A percentile compares a stretch with the other conserved stretches of the same genome.
Conservation (phyloP, 2,113 vertebrate species). For the Hippocampus zosterae region DNA sequence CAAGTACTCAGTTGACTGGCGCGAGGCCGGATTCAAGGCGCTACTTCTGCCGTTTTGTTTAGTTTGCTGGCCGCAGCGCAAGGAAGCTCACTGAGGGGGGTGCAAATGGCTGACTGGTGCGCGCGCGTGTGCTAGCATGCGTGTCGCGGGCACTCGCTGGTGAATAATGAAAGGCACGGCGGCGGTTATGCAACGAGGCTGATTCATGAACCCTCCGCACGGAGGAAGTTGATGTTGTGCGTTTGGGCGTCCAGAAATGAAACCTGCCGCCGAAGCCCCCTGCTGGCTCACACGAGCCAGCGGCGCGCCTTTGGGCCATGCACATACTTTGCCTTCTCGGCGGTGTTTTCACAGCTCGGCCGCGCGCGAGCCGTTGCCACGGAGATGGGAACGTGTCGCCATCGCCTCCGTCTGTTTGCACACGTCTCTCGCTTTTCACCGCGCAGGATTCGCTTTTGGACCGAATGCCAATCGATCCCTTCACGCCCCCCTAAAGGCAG, state of each 20-base stretch:
- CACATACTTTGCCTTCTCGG: background rate
- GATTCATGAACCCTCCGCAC: slow-evolving; percentile 42
- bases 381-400: slow-evolving; percentile 16
- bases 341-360: slow-evolving; percentile 11
- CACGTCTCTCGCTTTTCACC: background rate
- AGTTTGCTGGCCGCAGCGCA: slow-evolving; percentile 9
- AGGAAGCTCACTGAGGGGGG: slow-evolving; percentile 33
- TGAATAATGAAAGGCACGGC: slow-evolving; percentile 45
- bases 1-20: slow-evolving; percentile 10
- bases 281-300: slow-evolving; percentile 4
- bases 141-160: slow-evolving; percentile 11
- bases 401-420: slow-evolving; percentile 1
- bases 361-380: slow-evolving; percentile 26
- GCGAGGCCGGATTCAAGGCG: slow-evolving; percentile 1
- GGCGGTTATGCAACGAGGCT: slow-evolving; percentile 53
- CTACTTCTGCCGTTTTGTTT: background rate
- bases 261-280: background rate
- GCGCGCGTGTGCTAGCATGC: background rate
- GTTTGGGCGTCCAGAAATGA: background rate
- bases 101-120: slow-evolving; percentile 53
- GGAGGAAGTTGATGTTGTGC: slow-evolving; percentile 21
- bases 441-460: background rate
- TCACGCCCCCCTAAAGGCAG: rapidly evolving
- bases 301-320: background rate
- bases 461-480: no score